phyloP scores from a whole-genome alignment of 2,888 invertebrate species.

The Pterobdella sp. region DNA sequence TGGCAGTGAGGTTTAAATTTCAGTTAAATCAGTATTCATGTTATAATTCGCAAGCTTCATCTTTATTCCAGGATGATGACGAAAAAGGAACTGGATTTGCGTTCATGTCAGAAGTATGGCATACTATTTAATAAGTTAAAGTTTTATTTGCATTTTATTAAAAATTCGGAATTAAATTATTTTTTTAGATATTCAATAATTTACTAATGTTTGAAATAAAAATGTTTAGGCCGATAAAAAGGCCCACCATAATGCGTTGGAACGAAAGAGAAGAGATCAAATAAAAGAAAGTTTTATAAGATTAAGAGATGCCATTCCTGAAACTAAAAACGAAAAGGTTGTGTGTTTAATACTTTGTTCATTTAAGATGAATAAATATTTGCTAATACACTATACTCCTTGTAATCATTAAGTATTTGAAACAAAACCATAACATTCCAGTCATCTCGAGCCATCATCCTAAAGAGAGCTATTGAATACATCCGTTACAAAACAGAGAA shows the following conservation, averaged over 20 bases:
- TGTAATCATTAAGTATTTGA: too few species aligned
- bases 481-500: background rate
- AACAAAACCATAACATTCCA: too few species aligned
- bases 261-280: constrained; percentile 90
- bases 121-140: too few species aligned
- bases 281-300: constrained; percentile 97
- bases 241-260: constrained; percentile 96
- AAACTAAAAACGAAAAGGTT: constrained; percentile 91
- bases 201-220: background rate
- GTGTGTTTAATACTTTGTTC: background rate
- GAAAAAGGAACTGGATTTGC: background rate
- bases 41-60: background rate
- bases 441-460: constrained; percentile 5
- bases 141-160: constrained; percentile 2
- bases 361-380: too few species aligned
- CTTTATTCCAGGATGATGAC: constrained; percentile 1
- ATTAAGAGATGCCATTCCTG: constrained; percentile 85
- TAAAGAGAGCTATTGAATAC: background rate
- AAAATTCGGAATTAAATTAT: background rate
- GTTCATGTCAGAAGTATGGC: constrained; percentile 1
- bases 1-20: constrained; percentile 71
- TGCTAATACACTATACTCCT: too few species aligned
- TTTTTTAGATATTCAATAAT: background rate
- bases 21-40: background rate
- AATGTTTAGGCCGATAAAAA: constrained; percentile 62